A percentile compares a stretch with the other conserved stretches of the same genome.
Conservation (phyloP, 2,888 invertebrate species). For the Thecophora atra region DNA sequence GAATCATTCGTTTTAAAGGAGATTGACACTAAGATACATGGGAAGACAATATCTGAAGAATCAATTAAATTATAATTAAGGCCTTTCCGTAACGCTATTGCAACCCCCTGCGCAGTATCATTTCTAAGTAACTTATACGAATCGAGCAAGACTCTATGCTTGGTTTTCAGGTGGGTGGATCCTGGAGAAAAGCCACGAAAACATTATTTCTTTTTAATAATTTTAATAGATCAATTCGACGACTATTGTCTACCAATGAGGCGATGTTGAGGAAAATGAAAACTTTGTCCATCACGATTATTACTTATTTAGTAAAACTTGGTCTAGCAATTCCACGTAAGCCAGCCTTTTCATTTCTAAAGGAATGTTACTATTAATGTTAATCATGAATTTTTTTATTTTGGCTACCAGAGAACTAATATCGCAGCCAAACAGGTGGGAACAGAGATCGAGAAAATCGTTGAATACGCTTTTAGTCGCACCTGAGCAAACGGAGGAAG, state of each 20-base stretch:
- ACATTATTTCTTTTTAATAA: background rate
- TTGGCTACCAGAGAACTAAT: background rate
- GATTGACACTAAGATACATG: too few species aligned
- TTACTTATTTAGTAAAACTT: background rate
- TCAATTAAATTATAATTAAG: too few species aligned
- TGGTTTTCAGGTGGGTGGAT: background rate
- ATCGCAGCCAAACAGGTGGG: background rate
- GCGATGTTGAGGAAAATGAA: background rate
- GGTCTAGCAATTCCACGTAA: background rate
- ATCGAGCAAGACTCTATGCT: background rate
- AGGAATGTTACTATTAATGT: background rate
- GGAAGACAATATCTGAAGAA: too few species aligned
- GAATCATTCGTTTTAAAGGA: too few species aligned
- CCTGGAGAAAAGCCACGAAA: background rate
- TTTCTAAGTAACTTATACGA: conserved; percentile 11
- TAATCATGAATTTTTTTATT: background rate
- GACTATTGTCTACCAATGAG: background rate
- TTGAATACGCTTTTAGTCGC: too few species aligned
- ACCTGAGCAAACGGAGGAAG: background rate
- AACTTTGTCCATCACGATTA: background rate
- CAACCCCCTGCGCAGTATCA: too few species aligned
- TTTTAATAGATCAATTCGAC: background rate
- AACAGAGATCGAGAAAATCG: conserved; percentile 7
- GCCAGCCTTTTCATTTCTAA: background rate
- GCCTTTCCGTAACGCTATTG: too few species aligned